Percentiles rank a stretch among this genome's conserved stretches.
These are phyloP conservation scores for Julus scandinavius DNA, from an alignment of 2,888 invertebrate species.

Conservation along the genomic window DNA sequence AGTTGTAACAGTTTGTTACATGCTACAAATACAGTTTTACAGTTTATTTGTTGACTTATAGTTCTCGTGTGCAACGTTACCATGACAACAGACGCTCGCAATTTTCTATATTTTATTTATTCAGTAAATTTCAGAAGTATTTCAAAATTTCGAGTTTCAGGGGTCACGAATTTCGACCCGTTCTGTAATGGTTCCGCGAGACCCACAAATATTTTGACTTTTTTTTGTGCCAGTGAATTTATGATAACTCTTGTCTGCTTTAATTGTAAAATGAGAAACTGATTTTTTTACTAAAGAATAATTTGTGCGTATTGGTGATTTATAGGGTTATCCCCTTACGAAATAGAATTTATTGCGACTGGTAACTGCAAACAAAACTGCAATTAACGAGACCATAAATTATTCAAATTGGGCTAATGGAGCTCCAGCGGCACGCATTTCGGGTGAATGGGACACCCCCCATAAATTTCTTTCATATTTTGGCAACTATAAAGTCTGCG, in stretches of 20 bases:
- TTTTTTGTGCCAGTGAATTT: too few species aligned
- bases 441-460: background rate
- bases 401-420: background rate
- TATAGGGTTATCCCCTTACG: conserved; percentile 33
- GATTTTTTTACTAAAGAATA: background rate
- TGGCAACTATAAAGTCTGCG: background rate
- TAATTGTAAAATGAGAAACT: conserved; percentile 10
- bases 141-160: too few species aligned
- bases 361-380: background rate
- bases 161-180: background rate
- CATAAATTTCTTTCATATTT: background rate
- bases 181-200: background rate
- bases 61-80: too few species aligned
- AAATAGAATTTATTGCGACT: background rate
- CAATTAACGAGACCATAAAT: conserved; percentile 8
- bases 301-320: background rate
- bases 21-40: too few species aligned
- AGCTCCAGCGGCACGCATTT: background rate
- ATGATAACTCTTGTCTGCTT: too few species aligned
- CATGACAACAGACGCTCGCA: too few species aligned
- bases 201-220: too few species aligned
- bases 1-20: too few species aligned
- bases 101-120: too few species aligned
- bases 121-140: too few species aligned
- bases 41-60: too few species aligned